Base-by-base conservation (phyloP, 2,113 vertebrate species). In the Ploceus nigricollis region DNA sequence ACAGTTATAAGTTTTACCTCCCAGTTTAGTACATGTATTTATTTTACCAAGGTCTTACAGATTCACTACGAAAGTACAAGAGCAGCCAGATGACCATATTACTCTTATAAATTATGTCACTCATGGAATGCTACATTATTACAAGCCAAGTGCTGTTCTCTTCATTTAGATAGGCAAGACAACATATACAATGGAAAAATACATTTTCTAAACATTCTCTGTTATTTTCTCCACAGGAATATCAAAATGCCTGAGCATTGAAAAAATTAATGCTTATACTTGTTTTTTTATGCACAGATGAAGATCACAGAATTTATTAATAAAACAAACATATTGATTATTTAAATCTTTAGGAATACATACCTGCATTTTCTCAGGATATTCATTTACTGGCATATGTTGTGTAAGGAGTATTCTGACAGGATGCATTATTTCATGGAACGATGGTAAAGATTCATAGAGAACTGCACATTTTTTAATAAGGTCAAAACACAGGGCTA, bases 401-500 rank as follows among this genome's bases (percentile, higher is more conserved):
- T 98, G 90, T 1, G 56, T 95, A 15, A 99, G 98, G 33, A 99
- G 97, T 4, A 77, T 75, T 69, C 64, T 94, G 82, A 99, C 93
- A 73, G 99, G 98, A 93, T 94, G 92, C 69, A 98, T 89, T 94
- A 99, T 92, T 96, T 98, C 96, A 0, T 82, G 90, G 88, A 99
- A 99, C 3, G 98, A 98, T 0, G 98, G 87, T 66, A 99, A 97
- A 4, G 98, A 57, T n/a, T 97, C 91, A 75, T 99, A 99, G 40
- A 98, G 82, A 37, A 35, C 45, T 53, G 97, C 96, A 58, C 98
- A 98, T 65, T 87, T 98, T 96, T 98, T 98, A 90, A 99, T 93
- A 87, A 99, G 96, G 71, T 98, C 98, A 94, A 99, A 97, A 89
- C 98, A 98, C 18, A 98, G 84, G 1, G 98, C 98, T 70, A 99